These are phyloP conservation scores for Brachionichthys hirsutus DNA, from an alignment of 2,113 vertebrate species.

Conservation along the genomic window DNA sequence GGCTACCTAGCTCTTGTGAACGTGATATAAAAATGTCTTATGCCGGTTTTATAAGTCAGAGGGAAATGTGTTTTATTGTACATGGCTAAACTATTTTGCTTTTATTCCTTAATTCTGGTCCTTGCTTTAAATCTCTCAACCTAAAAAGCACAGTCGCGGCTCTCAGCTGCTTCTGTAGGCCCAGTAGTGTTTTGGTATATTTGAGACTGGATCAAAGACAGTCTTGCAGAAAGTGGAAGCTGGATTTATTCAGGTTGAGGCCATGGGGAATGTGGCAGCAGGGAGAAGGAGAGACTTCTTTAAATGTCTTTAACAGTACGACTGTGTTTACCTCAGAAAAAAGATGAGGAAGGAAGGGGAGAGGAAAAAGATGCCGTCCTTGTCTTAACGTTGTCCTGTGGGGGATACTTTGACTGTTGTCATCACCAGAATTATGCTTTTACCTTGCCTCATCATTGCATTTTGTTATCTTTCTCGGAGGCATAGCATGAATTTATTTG, in stretches of 20 bases:
- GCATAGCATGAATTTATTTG: slow-evolving; percentile 85
- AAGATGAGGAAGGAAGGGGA: slow-evolving; percentile 46
- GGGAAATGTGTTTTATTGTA: slow-evolving; percentile 44
- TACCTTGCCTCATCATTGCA: slow-evolving; percentile 78
- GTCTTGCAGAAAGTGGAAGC: slow-evolving; percentile 57
- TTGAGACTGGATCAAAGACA: slow-evolving; percentile 61
- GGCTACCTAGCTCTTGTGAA: slow-evolving; percentile 47
- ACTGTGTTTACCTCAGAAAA: slow-evolving; percentile 89
- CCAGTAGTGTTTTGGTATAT: slow-evolving; percentile 71
- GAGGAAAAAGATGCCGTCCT: slow-evolving; percentile 78
- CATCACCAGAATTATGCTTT: slow-evolving; percentile 72
- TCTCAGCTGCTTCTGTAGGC: slow-evolving; percentile 64
- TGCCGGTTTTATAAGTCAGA: slow-evolving; percentile 65
- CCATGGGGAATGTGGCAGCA: slow-evolving; percentile 70
- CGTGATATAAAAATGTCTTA: slow-evolving; percentile 74
- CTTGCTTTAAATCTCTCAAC: slow-evolving; percentile 56
- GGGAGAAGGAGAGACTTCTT: slow-evolving; percentile 80
- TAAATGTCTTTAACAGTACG: slow-evolving; percentile 84
- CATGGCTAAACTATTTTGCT: slow-evolving; percentile 62
- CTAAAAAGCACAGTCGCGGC: slow-evolving; percentile 66
- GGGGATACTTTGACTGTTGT: slow-evolving; percentile 77
- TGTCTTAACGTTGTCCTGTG: slow-evolving; percentile 86
- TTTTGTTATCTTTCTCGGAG: slow-evolving; percentile 80
- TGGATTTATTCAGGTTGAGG: slow-evolving; percentile 87
- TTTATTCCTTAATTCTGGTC: slow-evolving; percentile 56